Base-by-base conservation (phyloP, 2,888 invertebrate species). In the Cheilosia vulpina region DNA sequence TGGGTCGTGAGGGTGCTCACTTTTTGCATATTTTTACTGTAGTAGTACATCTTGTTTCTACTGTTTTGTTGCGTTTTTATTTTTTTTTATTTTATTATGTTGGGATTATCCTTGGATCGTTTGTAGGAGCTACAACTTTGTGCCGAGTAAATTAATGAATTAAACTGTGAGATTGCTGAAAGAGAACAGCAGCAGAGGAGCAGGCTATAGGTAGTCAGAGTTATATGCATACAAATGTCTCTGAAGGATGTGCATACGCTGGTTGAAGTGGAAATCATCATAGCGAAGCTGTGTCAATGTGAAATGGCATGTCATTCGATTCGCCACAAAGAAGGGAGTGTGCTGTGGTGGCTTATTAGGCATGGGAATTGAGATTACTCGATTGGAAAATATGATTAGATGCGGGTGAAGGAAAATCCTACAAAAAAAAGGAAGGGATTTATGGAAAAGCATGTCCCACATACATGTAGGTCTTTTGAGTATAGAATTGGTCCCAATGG, bases 61-160 rank as follows among this genome's bases (percentile, higher is more conserved):
- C 62, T 78, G 21, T 63, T 45, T 62, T 63, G 57, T 38, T 71
- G 63, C n/a, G 31, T 47, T 57, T 77, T 58, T 68, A 69, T 58
- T 68, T 77, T 58, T 68, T 77, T 58, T 68, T 53, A 24, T 62
- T 60, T 69, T 53, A 43, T 57, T 58, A 53, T 55, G 24, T 45
- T 43, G 31, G 52, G 57, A 58, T 57, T 72, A 65, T 72, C 65
- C 72, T 72, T 66, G 57, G 34, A 66, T 34, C 58, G 38, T 27
- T 57, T 57, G 41, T 17, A n/a, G 43, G 11, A 24, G 38, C 31
- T 58, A 60, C 34, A 52, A 60, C 72, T 65, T 60, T 79, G 58
- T 66, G n/a, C 43, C n/a, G 41, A 45, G 72, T 38, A 65, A 58
- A 65, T 79, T 71, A 72, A 79, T 72, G 65, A 79, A 65, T 52